phyloP scores from a whole-genome alignment of 2,113 vertebrate genomes.

The Gymnobelideus leadbeateri region DNA sequence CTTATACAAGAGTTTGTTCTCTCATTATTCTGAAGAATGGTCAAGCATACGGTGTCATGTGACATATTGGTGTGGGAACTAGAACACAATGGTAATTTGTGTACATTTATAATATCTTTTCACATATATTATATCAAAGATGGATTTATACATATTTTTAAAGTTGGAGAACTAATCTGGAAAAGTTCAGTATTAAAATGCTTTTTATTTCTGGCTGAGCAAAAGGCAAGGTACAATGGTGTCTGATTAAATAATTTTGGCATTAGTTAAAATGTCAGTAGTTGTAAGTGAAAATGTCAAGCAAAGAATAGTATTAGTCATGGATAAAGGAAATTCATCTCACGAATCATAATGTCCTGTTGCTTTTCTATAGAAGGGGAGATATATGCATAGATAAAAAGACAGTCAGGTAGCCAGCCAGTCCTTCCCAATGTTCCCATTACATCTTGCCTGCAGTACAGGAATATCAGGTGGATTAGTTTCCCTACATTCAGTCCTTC shows the following conservation, averaged over 20 bases:
- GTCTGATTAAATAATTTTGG: constrained; percentile 22
- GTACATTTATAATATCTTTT: background rate
- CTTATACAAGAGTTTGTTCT: background rate
- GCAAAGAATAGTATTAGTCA: constrained; percentile 3
- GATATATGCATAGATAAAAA: background rate
- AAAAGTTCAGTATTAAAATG: background rate
- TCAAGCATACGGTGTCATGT: background rate
- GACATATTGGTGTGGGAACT: background rate
- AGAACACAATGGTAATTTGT: background rate
- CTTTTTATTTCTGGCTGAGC: background rate
- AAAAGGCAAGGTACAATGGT: background rate
- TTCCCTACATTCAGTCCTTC: background rate
- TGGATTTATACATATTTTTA: background rate
- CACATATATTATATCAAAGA: background rate
- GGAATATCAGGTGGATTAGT: background rate
- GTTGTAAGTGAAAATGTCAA: background rate
- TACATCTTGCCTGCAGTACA: background rate
- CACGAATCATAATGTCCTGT: background rate
- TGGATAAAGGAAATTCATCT: background rate
- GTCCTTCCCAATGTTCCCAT: background rate
- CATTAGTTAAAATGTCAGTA: background rate
- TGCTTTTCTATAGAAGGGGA: background rate
- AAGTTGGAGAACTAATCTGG: background rate
- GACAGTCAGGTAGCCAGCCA: background rate
- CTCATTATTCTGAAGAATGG: background rate